Evolutionary conservation across 2,888 invertebrate genomes (phyloP).

Genomic region (Cataglyphis livida): DNA sequence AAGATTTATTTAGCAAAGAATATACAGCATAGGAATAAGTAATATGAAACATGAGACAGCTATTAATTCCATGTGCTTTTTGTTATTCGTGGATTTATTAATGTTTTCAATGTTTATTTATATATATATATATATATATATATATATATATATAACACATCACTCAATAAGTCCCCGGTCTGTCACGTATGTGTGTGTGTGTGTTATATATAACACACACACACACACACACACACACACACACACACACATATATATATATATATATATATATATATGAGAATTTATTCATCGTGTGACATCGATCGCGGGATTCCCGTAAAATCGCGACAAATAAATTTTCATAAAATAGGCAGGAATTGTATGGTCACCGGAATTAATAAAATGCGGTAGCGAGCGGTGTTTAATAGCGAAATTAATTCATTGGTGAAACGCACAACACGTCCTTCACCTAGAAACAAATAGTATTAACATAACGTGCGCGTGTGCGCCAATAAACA

Average conservation of each 20-base stretch:
- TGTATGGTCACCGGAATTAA: constrained; percentile 7
- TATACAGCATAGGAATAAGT: neutral
- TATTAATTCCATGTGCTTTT: neutral
- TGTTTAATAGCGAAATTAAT: constrained; percentile 27
- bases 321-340: neutral
- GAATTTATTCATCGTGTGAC: neutral
- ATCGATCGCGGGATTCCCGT: neutral
- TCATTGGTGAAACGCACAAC: constrained; percentile 21
- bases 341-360: neutral
- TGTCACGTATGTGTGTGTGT: too few species aligned
- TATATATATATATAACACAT: constrained; percentile 6
- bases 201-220: neutral
- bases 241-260: neutral
- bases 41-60: neutral
- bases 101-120: neutral
- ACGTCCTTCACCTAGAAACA: constrained; percentile 52
- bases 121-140: neutral
- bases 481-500: constrained; percentile 1
- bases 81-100: neutral
- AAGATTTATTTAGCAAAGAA: neutral
- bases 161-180: too few species aligned
- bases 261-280: neutral
- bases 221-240: too few species aligned
- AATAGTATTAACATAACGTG: constrained; percentile 39
- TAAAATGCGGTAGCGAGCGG: constrained; percentile 23